phyloP scores from a whole-genome alignment of 2,888 invertebrate species.

The Tachina grossa region DNA sequence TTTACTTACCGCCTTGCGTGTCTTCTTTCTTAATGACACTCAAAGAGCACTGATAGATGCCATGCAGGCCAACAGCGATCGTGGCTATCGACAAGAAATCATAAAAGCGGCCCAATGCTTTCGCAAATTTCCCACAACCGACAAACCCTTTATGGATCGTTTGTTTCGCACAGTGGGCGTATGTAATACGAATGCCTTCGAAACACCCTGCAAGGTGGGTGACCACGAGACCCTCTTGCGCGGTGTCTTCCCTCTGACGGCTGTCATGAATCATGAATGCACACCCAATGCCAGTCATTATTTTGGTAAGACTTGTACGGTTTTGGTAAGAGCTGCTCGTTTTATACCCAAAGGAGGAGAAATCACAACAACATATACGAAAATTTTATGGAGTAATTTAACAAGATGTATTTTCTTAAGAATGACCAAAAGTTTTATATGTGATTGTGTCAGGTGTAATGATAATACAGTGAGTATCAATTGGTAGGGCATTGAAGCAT shows the following conservation, averaged over 20 bases:
- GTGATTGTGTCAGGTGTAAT: slow-evolving; percentile 87
- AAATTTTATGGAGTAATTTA: slow-evolving; percentile 88
- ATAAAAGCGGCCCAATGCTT: slow-evolving; percentile 80
- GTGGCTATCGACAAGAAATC: slow-evolving; percentile 80
- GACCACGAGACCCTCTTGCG: slow-evolving; percentile 83
- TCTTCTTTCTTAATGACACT: slow-evolving; percentile 78
- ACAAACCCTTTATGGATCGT: slow-evolving; percentile 79
- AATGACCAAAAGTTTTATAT: slow-evolving; percentile 87
- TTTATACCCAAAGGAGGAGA: slow-evolving; percentile 87
- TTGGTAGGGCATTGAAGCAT: not conserved
- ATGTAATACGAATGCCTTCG: slow-evolving; percentile 83
- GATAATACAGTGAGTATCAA: slow-evolving; percentile 86
- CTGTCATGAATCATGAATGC: slow-evolving; percentile 89
- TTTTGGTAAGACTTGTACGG: slow-evolving; percentile 85
- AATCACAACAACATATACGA: slow-evolving; percentile 88
- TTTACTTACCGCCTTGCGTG: slow-evolving; percentile 80
- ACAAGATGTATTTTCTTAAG: slow-evolving; percentile 86
- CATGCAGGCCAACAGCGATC: slow-evolving; percentile 81
- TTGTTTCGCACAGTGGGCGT: slow-evolving; percentile 81
- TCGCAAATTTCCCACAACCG: slow-evolving; percentile 80
- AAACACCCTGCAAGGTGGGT: slow-evolving; percentile 79
- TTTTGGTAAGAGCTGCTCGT: slow-evolving; percentile 86
- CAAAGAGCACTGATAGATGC: slow-evolving; percentile 80
- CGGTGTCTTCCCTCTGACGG: slow-evolving; percentile 87
- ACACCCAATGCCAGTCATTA: slow-evolving; percentile 88